Evolutionary conservation across 2,888 invertebrate species (phyloP).

Genomic region (Andrena minutula): DNA sequence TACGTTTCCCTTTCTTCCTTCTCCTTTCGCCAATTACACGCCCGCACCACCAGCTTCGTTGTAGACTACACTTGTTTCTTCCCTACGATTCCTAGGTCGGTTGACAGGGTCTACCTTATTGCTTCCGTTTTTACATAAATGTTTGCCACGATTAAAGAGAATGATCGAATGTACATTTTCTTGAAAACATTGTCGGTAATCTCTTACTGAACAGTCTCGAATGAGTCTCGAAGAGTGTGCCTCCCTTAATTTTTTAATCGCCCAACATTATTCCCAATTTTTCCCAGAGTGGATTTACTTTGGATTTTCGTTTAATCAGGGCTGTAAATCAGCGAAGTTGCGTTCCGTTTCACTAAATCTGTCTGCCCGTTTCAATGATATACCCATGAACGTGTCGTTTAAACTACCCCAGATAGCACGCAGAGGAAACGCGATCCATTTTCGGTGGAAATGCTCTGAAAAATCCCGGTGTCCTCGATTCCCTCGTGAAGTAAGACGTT

Average conservation of each 20-base stretch:
- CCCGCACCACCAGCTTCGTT: neutral
- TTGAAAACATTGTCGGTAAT: too few relatives aligned
- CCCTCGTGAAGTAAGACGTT: neutral
- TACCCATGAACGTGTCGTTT: neutral
- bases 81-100: neutral
- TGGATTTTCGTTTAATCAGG: too few relatives aligned
- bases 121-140: neutral
- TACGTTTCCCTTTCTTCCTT: conserved; percentile 7
- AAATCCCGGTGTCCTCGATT: conserved; percentile 21
- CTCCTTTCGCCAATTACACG: conserved; percentile 20
- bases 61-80: too few relatives aligned
- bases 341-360: neutral
- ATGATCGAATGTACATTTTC: too few relatives aligned
- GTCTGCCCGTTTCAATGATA: neutral
- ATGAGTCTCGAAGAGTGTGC: neutral
- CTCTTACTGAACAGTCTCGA: too few relatives aligned
- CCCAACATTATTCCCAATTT: too few relatives aligned
- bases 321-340: too few relatives aligned
- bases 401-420: neutral
- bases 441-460: neutral
- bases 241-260: neutral
- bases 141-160: too few relatives aligned
- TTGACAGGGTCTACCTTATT: neutral
- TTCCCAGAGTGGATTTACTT: too few relatives aligned
- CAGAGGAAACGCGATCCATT: neutral